Evolutionary conservation across 2,888 invertebrate species (phyloP).

Genomic region (Baronia brevicornis): DNA sequence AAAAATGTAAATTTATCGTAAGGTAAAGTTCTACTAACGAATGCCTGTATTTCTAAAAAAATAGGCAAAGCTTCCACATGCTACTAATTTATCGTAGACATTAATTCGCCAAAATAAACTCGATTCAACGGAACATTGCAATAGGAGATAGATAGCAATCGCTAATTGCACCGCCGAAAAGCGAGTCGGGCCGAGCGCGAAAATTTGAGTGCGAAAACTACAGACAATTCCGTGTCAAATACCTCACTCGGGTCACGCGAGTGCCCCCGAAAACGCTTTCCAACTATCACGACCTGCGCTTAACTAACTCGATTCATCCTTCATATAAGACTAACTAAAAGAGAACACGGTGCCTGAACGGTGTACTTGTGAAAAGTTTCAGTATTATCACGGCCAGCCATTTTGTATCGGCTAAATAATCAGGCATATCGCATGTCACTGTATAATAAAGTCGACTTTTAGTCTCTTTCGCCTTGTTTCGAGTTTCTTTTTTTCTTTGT

Average conservation of each 20-base stretch:
- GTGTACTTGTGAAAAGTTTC: no score
- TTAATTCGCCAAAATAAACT: slow-evolving; percentile 5
- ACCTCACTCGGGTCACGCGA: slow-evolving; percentile 50
- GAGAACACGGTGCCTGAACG: no score
- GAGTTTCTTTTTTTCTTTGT: no score
- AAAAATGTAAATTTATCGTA: no score
- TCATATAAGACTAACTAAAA: no score
- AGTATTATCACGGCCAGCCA: no score
- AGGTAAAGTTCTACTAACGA: no score
- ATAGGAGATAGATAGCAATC: slow-evolving; percentile 47
- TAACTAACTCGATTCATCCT: no score
- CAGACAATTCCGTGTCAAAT: slow-evolving; percentile 57
- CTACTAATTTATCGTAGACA: slow-evolving; percentile 9
- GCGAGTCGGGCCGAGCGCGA: slow-evolving; percentile 50
- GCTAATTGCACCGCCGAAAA: slow-evolving; percentile 60
- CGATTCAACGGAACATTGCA: slow-evolving; percentile 5
- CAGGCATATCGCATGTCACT: slow-evolving; percentile 51
- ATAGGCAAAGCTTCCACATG: no score
- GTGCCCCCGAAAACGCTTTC: slow-evolving; percentile 22
- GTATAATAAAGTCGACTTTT: slow-evolving; percentile 58
- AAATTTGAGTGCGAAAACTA: slow-evolving; percentile 67
- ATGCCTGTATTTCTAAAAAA: no score
- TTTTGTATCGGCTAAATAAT: slow-evolving; percentile 50
- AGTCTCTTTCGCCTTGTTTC: slow-evolving; percentile 22
- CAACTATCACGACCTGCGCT: slow-evolving; percentile 25